Evolutionary conservation across 2,888 invertebrate species (phyloP), one percentile per base, ranked within the genome.

Genomic region (Furcula furcula): DNA sequence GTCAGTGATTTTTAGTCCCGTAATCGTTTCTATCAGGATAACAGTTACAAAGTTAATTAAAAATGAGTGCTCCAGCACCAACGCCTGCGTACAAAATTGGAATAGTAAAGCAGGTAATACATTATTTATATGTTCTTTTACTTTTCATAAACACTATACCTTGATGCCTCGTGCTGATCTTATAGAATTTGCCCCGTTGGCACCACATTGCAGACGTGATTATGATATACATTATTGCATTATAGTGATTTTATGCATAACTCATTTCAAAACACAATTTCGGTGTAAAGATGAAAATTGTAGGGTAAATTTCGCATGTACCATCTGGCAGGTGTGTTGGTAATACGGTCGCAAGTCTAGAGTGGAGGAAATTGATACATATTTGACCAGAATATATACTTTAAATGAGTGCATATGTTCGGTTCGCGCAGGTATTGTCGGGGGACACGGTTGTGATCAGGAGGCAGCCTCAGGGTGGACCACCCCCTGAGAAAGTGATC

Each of bases 361-460:
- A 22, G 13, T 12, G 18, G 29, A 16, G 14, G 10, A 7, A 7
- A 5, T 23, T 7, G 3, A 31, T 34, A n/a, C n/a, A 25, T 7
- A 18, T 5, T n/a, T 10, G 2, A 5, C 3, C 20, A 7, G 26
- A 38, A 25, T 16, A 20, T 40, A 31, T 29, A n/a, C 31, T 27
- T 15, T 31, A 14, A 29, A 27, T 28, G 32, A 23, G 13, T 20
- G 26, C 14, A 11, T 26, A 18, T 26, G 28, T 55, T 35, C 43
- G 10, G 38, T 29, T 36, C 39, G 55, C 54, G 23, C 60, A 99
- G 98, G 94, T 99, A 46, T 91, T 97, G 45, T 98, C 99, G 41
- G 99, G 99, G 37, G 99, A 99, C 87, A 95, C 98, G 37, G 92
- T 99, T 40, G 94, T 98, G 29, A 95, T 99, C 59, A 92, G 98